Conservation (phyloP, 1,140 invertebrate species). For the Diplogasteroides magnus region DNA sequence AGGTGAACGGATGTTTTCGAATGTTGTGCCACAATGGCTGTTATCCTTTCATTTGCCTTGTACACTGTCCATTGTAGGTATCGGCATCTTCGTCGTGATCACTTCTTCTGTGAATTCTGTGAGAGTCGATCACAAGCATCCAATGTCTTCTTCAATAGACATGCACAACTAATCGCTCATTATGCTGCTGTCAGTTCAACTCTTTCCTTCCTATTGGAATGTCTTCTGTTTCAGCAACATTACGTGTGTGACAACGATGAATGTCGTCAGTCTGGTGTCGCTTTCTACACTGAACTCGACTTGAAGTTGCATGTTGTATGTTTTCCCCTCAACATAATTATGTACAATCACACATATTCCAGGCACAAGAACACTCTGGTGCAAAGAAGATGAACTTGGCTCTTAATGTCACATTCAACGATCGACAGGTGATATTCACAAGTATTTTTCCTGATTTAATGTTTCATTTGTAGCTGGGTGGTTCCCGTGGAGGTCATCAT, state of each 20-base stretch:
- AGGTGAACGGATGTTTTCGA: conserved; percentile 4
- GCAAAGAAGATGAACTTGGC: neutral
- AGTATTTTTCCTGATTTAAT: no score
- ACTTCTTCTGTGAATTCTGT: conserved; percentile 51
- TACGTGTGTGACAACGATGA: conserved; percentile 40
- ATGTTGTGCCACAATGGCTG: neutral
- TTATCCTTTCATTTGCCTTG: neutral
- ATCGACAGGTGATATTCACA: no score
- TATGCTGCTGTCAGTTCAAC: conserved; percentile 24
- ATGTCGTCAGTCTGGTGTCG: conserved; percentile 42
- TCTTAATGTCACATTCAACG: neutral
- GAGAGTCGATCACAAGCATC: conserved; percentile 13
- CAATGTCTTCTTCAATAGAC: conserved; percentile 27
- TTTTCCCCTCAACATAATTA: neutral
- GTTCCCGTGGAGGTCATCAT: neutral
- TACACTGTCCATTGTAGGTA: conserved; percentile 12
- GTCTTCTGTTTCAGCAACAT: conserved; percentile 18
- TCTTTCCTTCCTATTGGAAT: no score
- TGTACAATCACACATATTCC: neutral
- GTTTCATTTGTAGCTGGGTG: neutral
- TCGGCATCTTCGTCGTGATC: conserved; percentile 43
- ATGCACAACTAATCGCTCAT: conserved; percentile 38
- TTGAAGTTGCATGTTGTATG: conserved; percentile 34
- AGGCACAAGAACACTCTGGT: neutral
- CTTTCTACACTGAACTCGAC: conserved; percentile 42